Conservation (phyloP, 2,888 invertebrate genomes). For the Abrostola triplasia region DNA sequence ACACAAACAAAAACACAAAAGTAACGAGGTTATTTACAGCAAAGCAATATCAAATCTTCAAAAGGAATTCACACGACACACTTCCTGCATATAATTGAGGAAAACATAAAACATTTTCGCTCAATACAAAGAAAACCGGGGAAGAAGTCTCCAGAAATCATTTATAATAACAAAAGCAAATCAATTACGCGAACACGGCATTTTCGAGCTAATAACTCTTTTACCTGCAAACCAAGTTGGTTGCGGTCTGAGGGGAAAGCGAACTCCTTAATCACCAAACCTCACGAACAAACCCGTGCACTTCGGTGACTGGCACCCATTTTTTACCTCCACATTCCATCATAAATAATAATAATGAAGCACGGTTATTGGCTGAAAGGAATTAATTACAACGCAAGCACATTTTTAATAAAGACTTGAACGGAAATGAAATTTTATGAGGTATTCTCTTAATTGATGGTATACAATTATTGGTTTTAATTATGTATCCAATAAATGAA, state of each 20-base stretch:
- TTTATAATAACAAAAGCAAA: constrained; percentile 48
- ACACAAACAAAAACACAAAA: background rate
- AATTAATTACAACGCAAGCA: constrained; percentile 32
- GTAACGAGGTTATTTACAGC: background rate
- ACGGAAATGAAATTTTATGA: constrained; percentile 1
- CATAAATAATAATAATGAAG: constrained; percentile 50
- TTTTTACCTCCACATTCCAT: constrained; percentile 47
- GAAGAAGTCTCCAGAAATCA: constrained; percentile 37
- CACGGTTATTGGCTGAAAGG: constrained; percentile 36
- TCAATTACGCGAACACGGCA: constrained; percentile 51
- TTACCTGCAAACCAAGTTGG: constrained; percentile 49
- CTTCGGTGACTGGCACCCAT: constrained; percentile 43
- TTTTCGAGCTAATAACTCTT: constrained; percentile 56
- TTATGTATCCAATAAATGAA: background rate
- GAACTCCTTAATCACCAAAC: constrained; percentile 66
- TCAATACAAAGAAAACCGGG: constrained; percentile 14
- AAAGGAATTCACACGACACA: background rate
- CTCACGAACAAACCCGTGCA: constrained; percentile 62
- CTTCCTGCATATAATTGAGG: constrained; percentile 9
- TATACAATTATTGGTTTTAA: constrained; percentile 2
- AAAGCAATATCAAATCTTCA: background rate
- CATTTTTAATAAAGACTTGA: constrained; percentile 3
- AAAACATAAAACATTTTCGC: constrained; percentile 4
- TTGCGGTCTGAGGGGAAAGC: constrained; percentile 47
- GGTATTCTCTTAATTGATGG: background rate